Conservation (phyloP, 2,113 vertebrate genomes). For the Zeus faber region DNA sequence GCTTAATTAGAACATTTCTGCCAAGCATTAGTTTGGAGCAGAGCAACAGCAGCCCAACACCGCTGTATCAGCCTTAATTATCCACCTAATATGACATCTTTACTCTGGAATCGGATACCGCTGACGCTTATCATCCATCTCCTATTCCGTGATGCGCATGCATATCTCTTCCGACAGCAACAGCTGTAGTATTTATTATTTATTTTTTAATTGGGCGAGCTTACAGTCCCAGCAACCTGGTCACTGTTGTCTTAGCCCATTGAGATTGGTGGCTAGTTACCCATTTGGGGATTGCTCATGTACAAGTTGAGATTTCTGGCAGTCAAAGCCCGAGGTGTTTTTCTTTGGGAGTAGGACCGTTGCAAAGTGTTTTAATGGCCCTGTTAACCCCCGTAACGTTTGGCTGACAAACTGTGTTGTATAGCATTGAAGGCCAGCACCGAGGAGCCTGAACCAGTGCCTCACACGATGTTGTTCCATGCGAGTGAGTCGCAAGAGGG, state of each 20-base stretch:
- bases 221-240: conserved; percentile 7
- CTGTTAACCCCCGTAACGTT: conserved; percentile 11
- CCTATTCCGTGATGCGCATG: conserved; percentile 25
- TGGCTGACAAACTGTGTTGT: too few relatives aligned
- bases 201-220: conserved; percentile 5
- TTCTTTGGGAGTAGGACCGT: background rate
- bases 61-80: conserved; percentile 64
- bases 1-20: conserved; percentile 74
- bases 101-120: conserved; percentile 53
- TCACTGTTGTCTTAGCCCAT: conserved; percentile 9
- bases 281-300: background rate
- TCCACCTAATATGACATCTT: conserved; percentile 67
- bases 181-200: conserved; percentile 12
- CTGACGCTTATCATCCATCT: conserved; percentile 43
- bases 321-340: background rate
- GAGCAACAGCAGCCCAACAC: conserved; percentile 50
- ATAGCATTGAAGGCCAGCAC: too few relatives aligned
- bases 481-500: background rate
- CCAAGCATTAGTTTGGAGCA: conserved; percentile 54
- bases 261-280: conserved; percentile 7
- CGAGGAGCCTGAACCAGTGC: conserved; percentile 31
- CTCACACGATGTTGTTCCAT: conserved; percentile 20
- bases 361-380: background rate
- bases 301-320: conserved; percentile 2
- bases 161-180: conserved; percentile 23